phyloP scores from a whole-genome alignment of 2,888 invertebrate genomes.

The Blastobasis lacticolella region DNA sequence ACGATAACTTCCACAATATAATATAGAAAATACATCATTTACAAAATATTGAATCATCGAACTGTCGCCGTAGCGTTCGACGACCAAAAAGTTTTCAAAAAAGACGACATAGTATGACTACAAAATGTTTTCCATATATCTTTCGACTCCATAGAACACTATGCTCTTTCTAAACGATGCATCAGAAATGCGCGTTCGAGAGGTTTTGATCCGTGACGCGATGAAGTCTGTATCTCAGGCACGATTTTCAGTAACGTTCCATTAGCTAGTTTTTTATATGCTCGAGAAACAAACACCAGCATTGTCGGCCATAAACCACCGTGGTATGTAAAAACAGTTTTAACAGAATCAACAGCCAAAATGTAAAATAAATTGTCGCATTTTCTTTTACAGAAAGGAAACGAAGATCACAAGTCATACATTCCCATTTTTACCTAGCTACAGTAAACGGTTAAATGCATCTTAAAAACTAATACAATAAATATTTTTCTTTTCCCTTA shows the following conservation, averaged over 20 bases:
- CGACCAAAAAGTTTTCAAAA: conserved; percentile 64
- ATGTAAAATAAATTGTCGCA: conserved; percentile 10
- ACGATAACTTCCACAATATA: conserved; percentile 28
- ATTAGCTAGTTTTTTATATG: too few species aligned
- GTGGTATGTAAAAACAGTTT: too few species aligned
- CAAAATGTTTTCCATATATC: conserved; percentile 22
- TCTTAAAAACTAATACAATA: conserved; percentile 57
- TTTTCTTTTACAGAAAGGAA: conserved; percentile 21
- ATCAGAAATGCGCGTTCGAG: too few species aligned
- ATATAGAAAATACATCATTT: conserved; percentile 65
- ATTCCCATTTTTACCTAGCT: conserved; percentile 34
- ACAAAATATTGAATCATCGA: conserved; percentile 57
- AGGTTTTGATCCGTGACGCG: too few species aligned
- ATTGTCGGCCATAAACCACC: too few species aligned
- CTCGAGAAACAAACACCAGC: too few species aligned
- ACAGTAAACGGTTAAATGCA: conserved; percentile 66
- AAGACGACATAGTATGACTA: conserved; percentile 38
- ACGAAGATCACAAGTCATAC: conserved; percentile 21
- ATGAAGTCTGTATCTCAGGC: too few species aligned
- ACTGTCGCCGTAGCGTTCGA: conserved; percentile 25
- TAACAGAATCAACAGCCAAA: conserved; percentile 14
- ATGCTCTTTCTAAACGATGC: conserved; percentile 5
- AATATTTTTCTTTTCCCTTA: conserved; percentile 69
- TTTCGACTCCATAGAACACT: conserved; percentile 22
- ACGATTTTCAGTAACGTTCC: too few species aligned